Base-by-base conservation (phyloP, 2,888 invertebrate genomes). In the Dynastes maya region DNA sequence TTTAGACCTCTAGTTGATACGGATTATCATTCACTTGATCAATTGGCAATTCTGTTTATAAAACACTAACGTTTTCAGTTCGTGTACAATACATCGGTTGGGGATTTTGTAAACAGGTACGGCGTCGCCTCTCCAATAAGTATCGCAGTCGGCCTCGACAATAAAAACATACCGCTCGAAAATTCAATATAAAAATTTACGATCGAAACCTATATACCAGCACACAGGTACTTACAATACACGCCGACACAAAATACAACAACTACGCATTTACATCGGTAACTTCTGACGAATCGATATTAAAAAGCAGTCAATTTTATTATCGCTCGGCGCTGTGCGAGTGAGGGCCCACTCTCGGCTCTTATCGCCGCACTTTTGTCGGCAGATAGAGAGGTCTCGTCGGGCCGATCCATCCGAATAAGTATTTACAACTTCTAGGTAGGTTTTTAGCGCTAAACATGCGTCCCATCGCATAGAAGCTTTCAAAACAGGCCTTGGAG, bases 321-420 rank as follows among this genome's bases (percentile, higher is more conserved):
- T 64, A 70, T 70, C 70, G 51, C 40, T 11, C 40, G 45, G 45
- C 71, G 40, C 27, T 16, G 27, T 22, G 55, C 16, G 72, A 58
- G 72, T 13, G 72, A 65, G 51, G 67, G 67, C 22, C 45, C 63
- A 45, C 63, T 67, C 65, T 16, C 22, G 45, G 9, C 45, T 45
- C 76, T 76, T 76, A 76, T 76, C 76, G 53, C 11, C 22, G n/a
- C 55, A 65, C 65, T 55, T 75, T 76, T 76, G 76, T 76, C 76
- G 76, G 76, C 16, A 76, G 76, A 76, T 76, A 76, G 37, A 68
- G 51, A 68, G 6, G 27, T 16, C 64, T n/a, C 37, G 29, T 13
- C 32, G 8, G 32, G 72, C 58, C 72, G 58, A 16, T 27, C 29
- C 8, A 22, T 6, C 55, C 8, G 55, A 53, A 55, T 45, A 76